Evolutionary conservation across 2,797 vertebrate genomes (phyloP).

Genomic region (Amphiprion clarkii): DNA sequence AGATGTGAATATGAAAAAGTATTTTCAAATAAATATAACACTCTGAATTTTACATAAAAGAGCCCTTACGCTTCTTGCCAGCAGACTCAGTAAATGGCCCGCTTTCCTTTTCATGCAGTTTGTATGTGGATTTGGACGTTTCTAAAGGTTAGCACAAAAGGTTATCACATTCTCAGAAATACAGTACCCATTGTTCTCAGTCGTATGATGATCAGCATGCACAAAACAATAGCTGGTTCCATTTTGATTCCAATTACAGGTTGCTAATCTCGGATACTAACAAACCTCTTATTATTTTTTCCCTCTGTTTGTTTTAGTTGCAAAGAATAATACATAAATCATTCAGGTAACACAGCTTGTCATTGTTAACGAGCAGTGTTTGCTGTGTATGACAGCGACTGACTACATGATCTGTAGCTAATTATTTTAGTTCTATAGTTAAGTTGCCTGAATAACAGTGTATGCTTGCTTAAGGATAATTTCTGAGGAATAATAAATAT

Average conservation of each 20-base stretch:
- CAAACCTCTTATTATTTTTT: not conserved
- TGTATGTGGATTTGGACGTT: slow-evolving; percentile 10
- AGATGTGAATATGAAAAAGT: not conserved
- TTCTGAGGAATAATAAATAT: too few relatives aligned
- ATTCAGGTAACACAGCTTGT: too few relatives aligned
- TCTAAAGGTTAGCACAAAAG: slow-evolving; percentile 50
- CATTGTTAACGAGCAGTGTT: too few relatives aligned
- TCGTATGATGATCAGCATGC: slow-evolving; percentile 21
- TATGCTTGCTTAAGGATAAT: too few relatives aligned
- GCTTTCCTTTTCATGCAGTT: slow-evolving; percentile 4
- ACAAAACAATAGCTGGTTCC: slow-evolving; percentile 4
- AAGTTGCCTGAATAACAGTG: too few relatives aligned
- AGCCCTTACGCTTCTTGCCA: not conserved
- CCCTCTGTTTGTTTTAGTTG: not conserved
- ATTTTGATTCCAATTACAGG: slow-evolving; percentile 4
- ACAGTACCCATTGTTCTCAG: slow-evolving; percentile 22
- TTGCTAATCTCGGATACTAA: not conserved
- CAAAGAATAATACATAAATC: not conserved
- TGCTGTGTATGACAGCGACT: too few relatives aligned
- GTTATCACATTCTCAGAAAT: slow-evolving; percentile 42
- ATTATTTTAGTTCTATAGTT: too few relatives aligned
- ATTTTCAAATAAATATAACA: not conserved
- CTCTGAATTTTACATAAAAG: too few relatives aligned
- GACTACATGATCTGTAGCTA: too few relatives aligned
- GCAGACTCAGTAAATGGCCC: not conserved